A percentile compares a stretch with the other conserved stretches of the same genome.
These are phyloP conservation scores for Microcebus jonahi DNA, from an alignment of 2,113 vertebrate genomes.

Conservation along the genomic window DNA sequence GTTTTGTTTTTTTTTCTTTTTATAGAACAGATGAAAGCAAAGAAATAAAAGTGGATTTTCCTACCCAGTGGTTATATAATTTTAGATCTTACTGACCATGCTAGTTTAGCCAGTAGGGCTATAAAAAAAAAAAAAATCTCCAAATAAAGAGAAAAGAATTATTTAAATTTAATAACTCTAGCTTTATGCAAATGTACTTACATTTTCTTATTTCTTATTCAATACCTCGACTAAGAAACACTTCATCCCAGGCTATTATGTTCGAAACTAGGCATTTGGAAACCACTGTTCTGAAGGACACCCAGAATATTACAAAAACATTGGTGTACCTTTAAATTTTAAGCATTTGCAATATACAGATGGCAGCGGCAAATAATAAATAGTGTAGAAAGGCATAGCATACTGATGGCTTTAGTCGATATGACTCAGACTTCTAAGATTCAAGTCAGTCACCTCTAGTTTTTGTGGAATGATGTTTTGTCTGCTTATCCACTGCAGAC, in stretches of 20 bases:
- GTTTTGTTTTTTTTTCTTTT: constrained; percentile 16
- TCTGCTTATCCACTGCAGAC: neutral
- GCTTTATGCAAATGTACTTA: neutral
- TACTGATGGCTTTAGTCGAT: neutral
- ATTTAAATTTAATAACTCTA: constrained; percentile 8
- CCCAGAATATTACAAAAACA: neutral
- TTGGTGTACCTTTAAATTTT: neutral
- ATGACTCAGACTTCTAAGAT: constrained; percentile 37
- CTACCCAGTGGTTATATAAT: neutral
- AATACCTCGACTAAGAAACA: constrained; percentile 18
- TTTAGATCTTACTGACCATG: constrained; percentile 23
- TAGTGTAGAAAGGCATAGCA: neutral
- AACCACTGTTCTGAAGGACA: neutral
- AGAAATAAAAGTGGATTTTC: constrained; percentile 29
- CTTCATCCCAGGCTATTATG: neutral
- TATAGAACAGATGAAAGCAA: constrained; percentile 39
- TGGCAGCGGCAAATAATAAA: constrained; percentile 22
- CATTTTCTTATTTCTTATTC: constrained; percentile 16
- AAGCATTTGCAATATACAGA: constrained; percentile 22
- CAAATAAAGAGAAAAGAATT: neutral
- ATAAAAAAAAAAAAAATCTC: neutral
- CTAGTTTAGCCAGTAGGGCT: neutral
- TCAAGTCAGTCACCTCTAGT: constrained; percentile 1
- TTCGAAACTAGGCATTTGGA: neutral
- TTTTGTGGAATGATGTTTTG: constrained; percentile 38